Evolutionary conservation across 92 coral and sea anemone species (phyloP).

Genomic region (Epizoanthus stellaris): DNA sequence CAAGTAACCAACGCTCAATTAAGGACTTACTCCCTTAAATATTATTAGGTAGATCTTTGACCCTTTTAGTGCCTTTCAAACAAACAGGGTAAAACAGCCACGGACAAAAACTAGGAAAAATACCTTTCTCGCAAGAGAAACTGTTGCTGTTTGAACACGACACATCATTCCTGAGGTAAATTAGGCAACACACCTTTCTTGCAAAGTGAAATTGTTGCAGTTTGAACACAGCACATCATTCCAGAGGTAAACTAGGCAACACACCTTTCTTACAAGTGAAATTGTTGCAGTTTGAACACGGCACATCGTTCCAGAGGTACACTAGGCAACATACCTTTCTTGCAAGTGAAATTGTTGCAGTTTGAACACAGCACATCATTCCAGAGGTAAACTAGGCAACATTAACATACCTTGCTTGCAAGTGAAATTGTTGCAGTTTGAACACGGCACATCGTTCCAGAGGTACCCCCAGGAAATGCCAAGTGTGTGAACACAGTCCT

Average conservation of each 20-base stretch:
- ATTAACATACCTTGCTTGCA: conserved; percentile 54
- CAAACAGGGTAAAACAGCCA: no score
- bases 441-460: conserved; percentile 68
- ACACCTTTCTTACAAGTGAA: background rate
- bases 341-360: conserved; percentile 57
- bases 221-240: conserved; percentile 40
- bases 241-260: conserved; percentile 7
- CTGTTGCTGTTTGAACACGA: no score
- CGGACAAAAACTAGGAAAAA: background rate
- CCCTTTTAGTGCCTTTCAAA: no score
- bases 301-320: background rate
- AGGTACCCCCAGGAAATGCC: conserved; percentile 37
- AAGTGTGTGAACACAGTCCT: conserved; percentile 68
- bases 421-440: conserved; percentile 53
- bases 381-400: conserved; percentile 4
- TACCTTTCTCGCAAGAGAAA: background rate
- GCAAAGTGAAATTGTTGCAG: conserved; percentile 55
- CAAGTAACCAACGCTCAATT: no score
- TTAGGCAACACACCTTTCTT: conserved; percentile 43
- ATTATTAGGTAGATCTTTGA: no score
- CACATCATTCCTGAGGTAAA: background rate
- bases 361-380: conserved; percentile 40
- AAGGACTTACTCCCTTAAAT: no score
- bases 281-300: no score
- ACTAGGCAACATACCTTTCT: conserved; percentile 42